Evolutionary conservation across 2,888 invertebrate species (phyloP).

Genomic region (Podotricha telesiphe): DNA sequence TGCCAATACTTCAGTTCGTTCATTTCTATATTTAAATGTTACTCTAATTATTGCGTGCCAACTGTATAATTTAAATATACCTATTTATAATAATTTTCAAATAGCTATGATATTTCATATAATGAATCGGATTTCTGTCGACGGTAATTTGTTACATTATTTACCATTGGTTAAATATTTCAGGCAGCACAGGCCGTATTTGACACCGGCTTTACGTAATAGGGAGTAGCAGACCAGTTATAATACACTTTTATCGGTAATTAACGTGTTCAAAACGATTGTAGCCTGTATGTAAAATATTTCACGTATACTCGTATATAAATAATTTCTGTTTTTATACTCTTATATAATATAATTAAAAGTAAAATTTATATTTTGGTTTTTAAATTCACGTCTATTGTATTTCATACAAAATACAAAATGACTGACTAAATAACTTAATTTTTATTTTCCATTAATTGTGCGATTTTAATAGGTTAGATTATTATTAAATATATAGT

Average conservation of each 20-base stretch:
- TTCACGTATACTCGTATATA: neutral
- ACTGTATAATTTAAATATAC: neutral
- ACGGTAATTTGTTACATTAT: constrained; percentile 27
- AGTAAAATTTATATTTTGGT: neutral
- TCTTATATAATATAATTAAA: neutral
- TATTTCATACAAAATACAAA: too few species aligned
- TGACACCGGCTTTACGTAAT: constrained; percentile 38
- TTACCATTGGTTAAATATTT: constrained; percentile 34
- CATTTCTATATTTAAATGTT: constrained; percentile 6
- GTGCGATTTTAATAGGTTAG: too few species aligned
- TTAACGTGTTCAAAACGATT: constrained; percentile 17
- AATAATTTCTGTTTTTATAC: neutral
- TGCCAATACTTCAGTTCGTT: constrained; percentile 6
- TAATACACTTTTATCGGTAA: constrained; percentile 24
- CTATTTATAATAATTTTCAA: neutral
- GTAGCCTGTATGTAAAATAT: constrained; percentile 8
- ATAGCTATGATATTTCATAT: constrained; percentile 21
- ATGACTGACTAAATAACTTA: too few species aligned
- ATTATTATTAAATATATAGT: too few species aligned
- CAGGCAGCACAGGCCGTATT: constrained; percentile 33
- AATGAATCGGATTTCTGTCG: constrained; percentile 26
- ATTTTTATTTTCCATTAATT: too few species aligned
- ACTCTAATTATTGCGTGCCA: neutral
- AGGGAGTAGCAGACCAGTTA: constrained; percentile 24
- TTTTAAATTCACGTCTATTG: neutral